A percentile compares a stretch with the other conserved stretches of the same genome.
phyloP scores from a whole-genome alignment of 2,113 vertebrate genomes.

The Sakesphorus luctuosus region DNA sequence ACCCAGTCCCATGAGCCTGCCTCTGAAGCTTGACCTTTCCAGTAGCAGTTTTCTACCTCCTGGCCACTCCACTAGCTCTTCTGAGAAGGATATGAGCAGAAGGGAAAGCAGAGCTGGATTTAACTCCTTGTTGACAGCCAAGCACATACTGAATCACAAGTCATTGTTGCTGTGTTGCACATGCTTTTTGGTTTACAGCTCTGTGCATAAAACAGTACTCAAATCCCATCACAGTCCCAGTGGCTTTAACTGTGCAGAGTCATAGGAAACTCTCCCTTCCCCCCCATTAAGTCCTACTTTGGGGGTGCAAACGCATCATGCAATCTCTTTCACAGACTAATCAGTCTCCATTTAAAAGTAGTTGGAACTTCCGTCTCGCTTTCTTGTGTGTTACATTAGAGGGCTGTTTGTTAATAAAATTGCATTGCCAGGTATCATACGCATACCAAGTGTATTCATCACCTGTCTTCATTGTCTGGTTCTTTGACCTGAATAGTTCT shows the following conservation, averaged over 20 bases:
- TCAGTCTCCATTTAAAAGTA: background rate
- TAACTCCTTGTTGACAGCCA: background rate
- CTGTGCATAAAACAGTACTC: background rate
- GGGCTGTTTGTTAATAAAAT: background rate
- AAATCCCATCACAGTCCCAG: background rate
- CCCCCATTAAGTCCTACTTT: background rate
- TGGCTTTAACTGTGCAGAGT: background rate
- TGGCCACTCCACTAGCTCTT: background rate
- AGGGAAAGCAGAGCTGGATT: background rate
- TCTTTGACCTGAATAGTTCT: background rate
- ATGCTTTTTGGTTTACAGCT: background rate
- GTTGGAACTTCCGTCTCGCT: background rate
- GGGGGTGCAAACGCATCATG: background rate
- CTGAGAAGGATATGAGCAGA: background rate
- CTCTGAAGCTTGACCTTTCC: background rate
- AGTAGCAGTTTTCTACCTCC: background rate
- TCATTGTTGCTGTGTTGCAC: background rate
- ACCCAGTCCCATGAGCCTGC: background rate
- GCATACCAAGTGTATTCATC: background rate
- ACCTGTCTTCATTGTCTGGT: background rate
- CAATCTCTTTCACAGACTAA: background rate
- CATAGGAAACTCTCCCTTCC: background rate
- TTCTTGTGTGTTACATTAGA: background rate
- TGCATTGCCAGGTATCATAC: background rate
- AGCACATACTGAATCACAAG: background rate